These are phyloP conservation scores for Dendronephthya gigantea DNA, from an alignment of 64 coral and sea anemone species.

Conservation along the genomic window DNA sequence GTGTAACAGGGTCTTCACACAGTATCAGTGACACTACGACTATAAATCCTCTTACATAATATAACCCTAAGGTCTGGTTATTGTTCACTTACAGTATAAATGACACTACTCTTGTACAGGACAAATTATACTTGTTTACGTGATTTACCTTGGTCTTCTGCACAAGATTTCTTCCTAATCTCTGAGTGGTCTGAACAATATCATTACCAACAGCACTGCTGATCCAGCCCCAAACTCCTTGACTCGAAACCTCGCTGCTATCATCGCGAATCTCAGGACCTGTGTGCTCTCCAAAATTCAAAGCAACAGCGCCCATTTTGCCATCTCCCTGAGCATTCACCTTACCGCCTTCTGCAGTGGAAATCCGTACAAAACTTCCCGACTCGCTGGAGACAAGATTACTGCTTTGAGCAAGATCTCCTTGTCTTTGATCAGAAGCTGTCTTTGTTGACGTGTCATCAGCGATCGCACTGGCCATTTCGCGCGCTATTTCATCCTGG, in stretches of 20 bases:
- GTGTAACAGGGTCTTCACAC: too few species aligned
- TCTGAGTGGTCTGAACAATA: constrained; percentile 80
- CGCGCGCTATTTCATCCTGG: not conserved
- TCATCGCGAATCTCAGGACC: not conserved
- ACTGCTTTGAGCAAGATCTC: not conserved
- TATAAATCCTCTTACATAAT: too few species aligned
- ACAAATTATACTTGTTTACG: too few species aligned
- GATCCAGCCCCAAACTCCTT: constrained; percentile 94
- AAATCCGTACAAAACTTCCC: not conserved
- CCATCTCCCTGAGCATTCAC: not conserved
- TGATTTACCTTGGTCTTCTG: constrained; percentile 84
- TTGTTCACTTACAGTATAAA: too few species aligned
- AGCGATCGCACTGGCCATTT: not conserved
- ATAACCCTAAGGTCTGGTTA: too few species aligned
- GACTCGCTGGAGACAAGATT: not conserved
- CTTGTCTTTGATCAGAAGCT: not conserved
- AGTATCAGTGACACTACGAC: too few species aligned
- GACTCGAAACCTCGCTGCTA: constrained; percentile 20
- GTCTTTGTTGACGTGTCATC: not conserved
- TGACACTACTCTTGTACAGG: not conserved
- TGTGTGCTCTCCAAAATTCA: not conserved
- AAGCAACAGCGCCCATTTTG: not conserved
- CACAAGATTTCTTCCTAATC: constrained; percentile 91
- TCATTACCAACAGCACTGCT: constrained; percentile 70
- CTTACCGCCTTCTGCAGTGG: not conserved